Percentiles rank a stretch among this genome's conserved stretches.
Evolutionary conservation across 1,140 invertebrate species (phyloP).

Genomic region (Macrostomum lignano): DNA sequence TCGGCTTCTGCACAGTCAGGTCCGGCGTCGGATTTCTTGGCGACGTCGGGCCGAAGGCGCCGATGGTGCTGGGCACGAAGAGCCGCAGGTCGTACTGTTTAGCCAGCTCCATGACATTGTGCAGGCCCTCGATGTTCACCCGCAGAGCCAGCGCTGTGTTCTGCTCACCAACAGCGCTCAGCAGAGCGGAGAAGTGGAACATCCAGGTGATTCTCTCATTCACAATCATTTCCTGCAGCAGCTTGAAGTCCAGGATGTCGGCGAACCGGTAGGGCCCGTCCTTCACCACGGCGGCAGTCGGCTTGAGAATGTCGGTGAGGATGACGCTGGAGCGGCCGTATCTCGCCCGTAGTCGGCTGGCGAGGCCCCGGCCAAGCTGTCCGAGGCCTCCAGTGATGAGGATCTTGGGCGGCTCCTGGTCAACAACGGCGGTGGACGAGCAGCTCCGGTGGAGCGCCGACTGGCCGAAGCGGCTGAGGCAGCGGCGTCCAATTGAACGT

Average conservation of each 20-base stretch:
- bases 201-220: slow-evolving; percentile 60
- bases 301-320: slow-evolving; percentile 59
- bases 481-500: no score
- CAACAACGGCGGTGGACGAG: no score
- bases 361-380: slow-evolving; percentile 15
- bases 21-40: slow-evolving; percentile 66
- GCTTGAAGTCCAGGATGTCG: slow-evolving; percentile 62
- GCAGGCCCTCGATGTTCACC: slow-evolving; percentile 51
- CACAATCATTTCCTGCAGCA: slow-evolving; percentile 59
- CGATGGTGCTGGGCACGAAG: slow-evolving; percentile 76
- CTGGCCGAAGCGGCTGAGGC: no score
- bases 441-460: no score
- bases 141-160: slow-evolving; percentile 59
- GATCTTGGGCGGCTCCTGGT: no score
- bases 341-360: slow-evolving; percentile 32
- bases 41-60: slow-evolving; percentile 64
- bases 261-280: slow-evolving; percentile 54
- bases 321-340: slow-evolving; percentile 58
- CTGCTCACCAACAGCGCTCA: slow-evolving; percentile 62
- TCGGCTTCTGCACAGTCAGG: slow-evolving; percentile 55
- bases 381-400: slow-evolving; percentile 13
- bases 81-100: slow-evolving; percentile 54
- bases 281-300: slow-evolving; percentile 24
- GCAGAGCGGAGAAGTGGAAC: slow-evolving; percentile 61
- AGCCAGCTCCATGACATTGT: slow-evolving; percentile 62